phyloP scores from a whole-genome alignment of 2,888 invertebrate species.

The Eilema caniola region DNA sequence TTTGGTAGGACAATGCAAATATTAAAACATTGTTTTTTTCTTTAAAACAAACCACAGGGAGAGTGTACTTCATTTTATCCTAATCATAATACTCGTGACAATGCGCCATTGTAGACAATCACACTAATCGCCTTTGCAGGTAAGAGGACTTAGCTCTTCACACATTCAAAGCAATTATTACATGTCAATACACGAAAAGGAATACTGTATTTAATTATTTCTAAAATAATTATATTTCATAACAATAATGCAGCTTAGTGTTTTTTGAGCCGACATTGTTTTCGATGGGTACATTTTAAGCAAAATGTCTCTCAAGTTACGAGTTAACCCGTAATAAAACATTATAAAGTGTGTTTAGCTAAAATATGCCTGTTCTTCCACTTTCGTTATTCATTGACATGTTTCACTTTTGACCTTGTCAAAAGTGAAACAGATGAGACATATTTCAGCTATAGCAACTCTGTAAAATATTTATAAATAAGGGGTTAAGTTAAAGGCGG shows the following conservation, averaged over 20 bases:
- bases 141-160: constrained; percentile 26
- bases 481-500: neutral
- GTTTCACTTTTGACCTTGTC: neutral
- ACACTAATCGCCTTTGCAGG: constrained; percentile 52
- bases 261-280: neutral
- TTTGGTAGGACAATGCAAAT: constrained; percentile 37
- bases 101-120: constrained; percentile 61
- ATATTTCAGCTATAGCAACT: neutral
- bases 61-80: constrained; percentile 57
- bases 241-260: neutral
- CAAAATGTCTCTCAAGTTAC: neutral
- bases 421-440: neutral
- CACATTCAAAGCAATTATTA: constrained; percentile 34
- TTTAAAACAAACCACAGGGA: constrained; percentile 67
- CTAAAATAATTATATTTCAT: constrained; percentile 8
- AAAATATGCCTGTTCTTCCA: neutral
- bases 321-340: neutral
- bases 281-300: constrained; percentile 12
- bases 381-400: neutral
- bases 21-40: constrained; percentile 26
- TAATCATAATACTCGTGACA: constrained; percentile 57
- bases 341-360: neutral
- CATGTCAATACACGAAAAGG: constrained; percentile 13
- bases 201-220: constrained; percentile 27
- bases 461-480: neutral